Evolutionary conservation across 2,888 invertebrate genomes (phyloP).

Genomic region (Nebria salina): DNA sequence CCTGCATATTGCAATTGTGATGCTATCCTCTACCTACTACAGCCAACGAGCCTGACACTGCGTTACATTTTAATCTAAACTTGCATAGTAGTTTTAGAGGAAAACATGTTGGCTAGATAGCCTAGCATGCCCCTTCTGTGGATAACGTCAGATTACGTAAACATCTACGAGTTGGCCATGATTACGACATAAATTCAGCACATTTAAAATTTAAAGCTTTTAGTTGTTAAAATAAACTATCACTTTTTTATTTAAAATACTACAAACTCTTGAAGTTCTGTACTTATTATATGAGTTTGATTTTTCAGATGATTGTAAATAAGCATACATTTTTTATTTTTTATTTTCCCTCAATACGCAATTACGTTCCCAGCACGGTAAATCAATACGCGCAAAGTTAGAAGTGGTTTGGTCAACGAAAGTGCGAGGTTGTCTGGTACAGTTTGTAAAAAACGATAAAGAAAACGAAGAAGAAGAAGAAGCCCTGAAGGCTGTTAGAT

Average conservation of each 20-base stretch:
- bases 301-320: no score
- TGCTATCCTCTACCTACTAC: neutral
- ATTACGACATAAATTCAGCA: neutral
- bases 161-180: neutral
- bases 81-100: neutral
- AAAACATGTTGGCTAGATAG: neutral
- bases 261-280: no score
- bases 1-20: neutral
- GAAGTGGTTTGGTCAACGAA: neutral
- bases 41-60: no score
- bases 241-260: no score
- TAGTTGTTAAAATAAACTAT: no score
- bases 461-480: neutral
- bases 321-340: no score
- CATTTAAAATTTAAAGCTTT: neutral
- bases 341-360: neutral
- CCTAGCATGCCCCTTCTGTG: neutral
- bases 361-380: neutral
- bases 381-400: neutral
- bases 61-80: conserved; percentile 1
- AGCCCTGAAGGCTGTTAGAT: neutral
- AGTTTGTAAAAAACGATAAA: neutral
- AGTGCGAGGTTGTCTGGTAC: neutral
- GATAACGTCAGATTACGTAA: neutral
- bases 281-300: no score